Evolutionary conservation across 2,888 invertebrate genomes (phyloP), one percentile per base, ranked within the genome.

Genomic region (Thysanoteuthis rhombus): DNA sequence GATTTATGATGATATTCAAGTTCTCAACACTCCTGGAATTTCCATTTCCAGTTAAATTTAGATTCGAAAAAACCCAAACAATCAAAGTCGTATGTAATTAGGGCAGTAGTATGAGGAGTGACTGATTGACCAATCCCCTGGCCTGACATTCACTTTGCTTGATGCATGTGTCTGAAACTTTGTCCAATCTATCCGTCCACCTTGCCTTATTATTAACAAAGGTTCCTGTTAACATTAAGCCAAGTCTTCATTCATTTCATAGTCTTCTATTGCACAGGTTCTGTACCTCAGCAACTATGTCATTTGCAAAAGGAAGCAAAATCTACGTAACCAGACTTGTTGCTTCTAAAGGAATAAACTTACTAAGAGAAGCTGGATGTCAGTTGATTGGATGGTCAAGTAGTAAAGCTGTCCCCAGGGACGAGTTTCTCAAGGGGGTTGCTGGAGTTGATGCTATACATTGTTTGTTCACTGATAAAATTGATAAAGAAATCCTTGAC

Each of bases 391-490:
- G 96, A 90, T 97, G 96, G 96, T 94, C 96, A 89, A 94, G 94
- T 19, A 96, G 96, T 92, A 96, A 96, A 0, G 95, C 96, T 3
- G 95, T 96, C 38, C 96, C 96, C 6, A 97, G 98, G 93, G 97
- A 97, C 0, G 98, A 98, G 95, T 97, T 99, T 1, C 96, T 99
- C 16, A 97, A 98, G 95, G 98, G 98, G 94, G 97, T 99, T 5
- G 96, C 97, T 94, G 98, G 98, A n/a, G 98, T 98, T 75, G 98
- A 98, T 96, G 99, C 98, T 0, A 97, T 99, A 12, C 98, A 98
- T 96, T 99, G 99, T 96, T 97, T 98, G 47, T 97, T 99, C 10
- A 98, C 98, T 0, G 99, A 99, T 95, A 98, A 98, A 97, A 98
- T 99, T 95, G 98, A 99, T 96, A 97, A 98, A 22, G 98, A 98